Conservation (phyloP, 2,797 vertebrate species). For the Saguinus oedipus region DNA sequence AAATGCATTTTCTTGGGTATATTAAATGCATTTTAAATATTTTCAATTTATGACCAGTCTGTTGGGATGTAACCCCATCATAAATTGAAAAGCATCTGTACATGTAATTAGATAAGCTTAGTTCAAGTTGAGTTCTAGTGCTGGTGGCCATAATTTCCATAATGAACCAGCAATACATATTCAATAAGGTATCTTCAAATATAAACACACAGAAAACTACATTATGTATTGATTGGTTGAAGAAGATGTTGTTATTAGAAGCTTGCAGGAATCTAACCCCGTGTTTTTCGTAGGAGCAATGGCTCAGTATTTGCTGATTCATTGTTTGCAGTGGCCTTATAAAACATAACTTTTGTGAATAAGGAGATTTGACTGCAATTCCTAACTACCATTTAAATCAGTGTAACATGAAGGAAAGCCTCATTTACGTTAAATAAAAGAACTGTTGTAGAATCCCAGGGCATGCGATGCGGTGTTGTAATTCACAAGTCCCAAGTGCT, state of each 20-base stretch:
- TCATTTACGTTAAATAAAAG: background rate
- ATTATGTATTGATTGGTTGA: background rate
- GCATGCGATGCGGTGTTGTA: background rate
- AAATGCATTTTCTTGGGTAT: background rate
- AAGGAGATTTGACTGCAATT: background rate
- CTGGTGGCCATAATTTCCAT: background rate
- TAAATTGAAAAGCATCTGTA: background rate
- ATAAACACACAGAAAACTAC: background rate
- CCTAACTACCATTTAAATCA: background rate
- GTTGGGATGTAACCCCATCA: background rate
- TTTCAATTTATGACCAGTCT: background rate
- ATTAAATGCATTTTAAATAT: background rate
- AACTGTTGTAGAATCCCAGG: background rate
- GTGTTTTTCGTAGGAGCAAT: background rate
- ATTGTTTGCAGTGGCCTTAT: background rate
- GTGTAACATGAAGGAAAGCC: background rate
- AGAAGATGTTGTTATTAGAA: background rate
- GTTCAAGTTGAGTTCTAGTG: background rate
- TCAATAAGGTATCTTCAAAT: background rate
- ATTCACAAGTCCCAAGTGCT: background rate
- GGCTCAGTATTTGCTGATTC: background rate
- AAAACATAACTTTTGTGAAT: background rate
- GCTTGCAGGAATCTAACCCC: background rate
- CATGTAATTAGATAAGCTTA: background rate
- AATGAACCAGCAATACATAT: background rate